Percentiles rank a stretch among this genome's conserved stretches.
These are phyloP conservation scores for Corythornis leucogaster DNA, from an alignment of 2,797 vertebrate genomes.

Conservation along the genomic window DNA sequence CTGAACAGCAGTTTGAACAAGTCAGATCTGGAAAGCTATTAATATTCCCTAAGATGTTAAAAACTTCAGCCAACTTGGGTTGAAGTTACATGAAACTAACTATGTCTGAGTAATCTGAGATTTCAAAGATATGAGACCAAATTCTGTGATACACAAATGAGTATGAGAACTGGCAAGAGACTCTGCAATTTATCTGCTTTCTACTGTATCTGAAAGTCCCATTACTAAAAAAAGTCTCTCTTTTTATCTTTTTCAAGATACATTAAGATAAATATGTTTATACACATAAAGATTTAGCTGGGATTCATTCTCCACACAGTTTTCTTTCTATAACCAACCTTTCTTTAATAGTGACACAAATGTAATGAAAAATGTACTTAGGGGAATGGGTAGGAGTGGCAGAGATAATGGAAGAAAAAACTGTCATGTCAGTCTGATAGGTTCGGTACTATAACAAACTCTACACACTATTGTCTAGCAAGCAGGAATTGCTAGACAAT, in stretches of 20 bases:
- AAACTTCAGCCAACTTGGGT: constrained; percentile 16
- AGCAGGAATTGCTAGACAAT: not conserved
- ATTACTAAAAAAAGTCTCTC: not conserved
- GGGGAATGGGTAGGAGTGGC: not conserved
- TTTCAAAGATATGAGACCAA: constrained; percentile 1
- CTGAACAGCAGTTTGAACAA: constrained; percentile 55
- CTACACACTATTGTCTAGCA: not conserved
- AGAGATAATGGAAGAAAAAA: not conserved
- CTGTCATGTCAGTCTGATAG: not conserved
- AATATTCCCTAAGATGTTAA: constrained; percentile 27
- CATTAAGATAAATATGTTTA: not conserved
- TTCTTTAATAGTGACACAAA: not conserved
- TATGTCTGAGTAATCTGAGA: constrained; percentile 29
- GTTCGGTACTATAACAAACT: not conserved
- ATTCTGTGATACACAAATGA: not conserved
- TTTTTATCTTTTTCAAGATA: not conserved
- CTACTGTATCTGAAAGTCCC: not conserved
- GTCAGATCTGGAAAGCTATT: constrained; percentile 56
- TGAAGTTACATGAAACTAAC: constrained; percentile 43
- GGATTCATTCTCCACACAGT: not conserved
- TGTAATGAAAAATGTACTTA: not conserved
- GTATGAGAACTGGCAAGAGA: not conserved
- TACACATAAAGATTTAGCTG: not conserved
- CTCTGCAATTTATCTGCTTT: not conserved
- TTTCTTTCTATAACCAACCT: not conserved